Evolutionary conservation across 2,797 vertebrate species (phyloP), one percentile per base, ranked within the genome.

Genomic region (Trichosurus vulpecula): DNA sequence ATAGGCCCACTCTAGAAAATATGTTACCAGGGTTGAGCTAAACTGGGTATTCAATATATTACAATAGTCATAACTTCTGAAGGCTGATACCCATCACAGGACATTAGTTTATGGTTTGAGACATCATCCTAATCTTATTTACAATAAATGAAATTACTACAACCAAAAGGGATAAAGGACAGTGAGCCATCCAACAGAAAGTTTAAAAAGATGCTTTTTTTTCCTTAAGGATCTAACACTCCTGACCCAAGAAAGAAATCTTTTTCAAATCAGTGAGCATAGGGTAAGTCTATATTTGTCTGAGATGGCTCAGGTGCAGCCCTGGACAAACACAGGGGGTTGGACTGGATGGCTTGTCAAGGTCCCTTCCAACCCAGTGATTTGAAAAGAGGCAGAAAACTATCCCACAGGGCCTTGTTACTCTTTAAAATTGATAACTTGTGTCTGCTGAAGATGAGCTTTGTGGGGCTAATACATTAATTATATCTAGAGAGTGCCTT

Each of bases 361-460:
- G 0, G 94, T 87, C 89, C 94, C 57, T 95, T 95, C 96, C 93
- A 92, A 95, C 51, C 90, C 94, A 92, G 47, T 89, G 94, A 95
- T 91, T 96, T 96, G 92, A 95, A 97, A 92, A 94, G 93, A 97
- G 92, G 95, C 91, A 94, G 92, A 96, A 94, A 94, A 94, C 94
- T 93, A 87, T 94, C 95, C 96, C 94, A 96, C 4, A 91, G 96
- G 96, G 53, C 90, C 87, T 93, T 96, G 95, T 93, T 96, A 95
- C 95, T 96, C 96, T 96, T 95, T 92, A 97, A 87, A 97, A 97
- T 52, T 93, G 97, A 97, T 95, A 98, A 94, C 94, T 96, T 95
- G 96, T 93, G 93, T 96, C 95, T 97, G 96, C 90, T 96, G 92
- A 52, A 90, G 95, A 95, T 96, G 91, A 92, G 96, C 94, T 96